A percentile compares a stretch with the other conserved stretches of the same genome.
Conservation (phyloP, 2,113 vertebrate species). For the Meleagris gallopavo region DNA sequence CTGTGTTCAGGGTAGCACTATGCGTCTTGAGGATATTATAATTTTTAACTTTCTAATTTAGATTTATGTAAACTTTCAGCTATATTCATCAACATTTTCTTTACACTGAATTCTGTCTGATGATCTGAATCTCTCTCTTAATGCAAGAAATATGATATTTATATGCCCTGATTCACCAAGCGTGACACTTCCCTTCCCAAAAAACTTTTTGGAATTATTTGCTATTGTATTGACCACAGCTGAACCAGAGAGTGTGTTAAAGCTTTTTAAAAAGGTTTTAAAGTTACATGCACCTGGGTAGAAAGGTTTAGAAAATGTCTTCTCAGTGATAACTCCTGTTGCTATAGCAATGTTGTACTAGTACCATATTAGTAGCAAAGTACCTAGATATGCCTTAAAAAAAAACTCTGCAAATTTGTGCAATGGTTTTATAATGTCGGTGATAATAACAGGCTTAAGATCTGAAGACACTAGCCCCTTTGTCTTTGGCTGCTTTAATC, state of each 20-base stretch:
- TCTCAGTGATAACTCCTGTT: slow-evolving; percentile 26
- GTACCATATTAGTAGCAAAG: slow-evolving; percentile 42
- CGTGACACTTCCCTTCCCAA: neutral
- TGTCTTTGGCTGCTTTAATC: neutral
- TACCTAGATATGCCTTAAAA: slow-evolving; percentile 33
- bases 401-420: slow-evolving; percentile 12
- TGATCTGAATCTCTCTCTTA: neutral
- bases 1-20: neutral
- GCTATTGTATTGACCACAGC: neutral
- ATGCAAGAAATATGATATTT: neutral
- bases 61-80: neutral
- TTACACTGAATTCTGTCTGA: neutral
- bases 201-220: neutral
- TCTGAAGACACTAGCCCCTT: neutral
- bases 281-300: slow-evolving; percentile 24
- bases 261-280: neutral
- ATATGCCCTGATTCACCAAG: neutral
- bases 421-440: neutral
- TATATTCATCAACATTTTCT: neutral
- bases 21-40: neutral
- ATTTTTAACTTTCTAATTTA: neutral
- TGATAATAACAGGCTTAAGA: neutral
- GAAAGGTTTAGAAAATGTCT: slow-evolving; percentile 28
- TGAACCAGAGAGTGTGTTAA: neutral
- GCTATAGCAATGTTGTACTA: slow-evolving; percentile 63